Percentiles rank a stretch among this genome's conserved stretches.
These are phyloP conservation scores for Taeniopygia guttata DNA, from an alignment of 2,797 vertebrate species.

Conservation along the genomic window DNA sequence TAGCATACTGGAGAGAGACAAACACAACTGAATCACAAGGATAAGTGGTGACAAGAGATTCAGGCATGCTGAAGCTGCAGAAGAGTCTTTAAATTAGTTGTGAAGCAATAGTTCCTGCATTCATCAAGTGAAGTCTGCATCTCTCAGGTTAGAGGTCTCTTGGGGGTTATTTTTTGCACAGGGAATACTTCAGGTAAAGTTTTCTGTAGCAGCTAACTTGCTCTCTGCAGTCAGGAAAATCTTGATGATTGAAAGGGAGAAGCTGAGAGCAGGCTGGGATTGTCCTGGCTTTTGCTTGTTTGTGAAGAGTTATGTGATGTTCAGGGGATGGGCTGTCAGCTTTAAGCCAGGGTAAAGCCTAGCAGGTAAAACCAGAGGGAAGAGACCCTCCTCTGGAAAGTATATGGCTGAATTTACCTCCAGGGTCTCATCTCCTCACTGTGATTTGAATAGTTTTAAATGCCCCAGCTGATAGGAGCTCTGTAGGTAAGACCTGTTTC, in stretches of 20 bases:
- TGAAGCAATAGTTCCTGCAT: background rate
- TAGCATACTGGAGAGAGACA: background rate
- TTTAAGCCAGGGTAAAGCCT: background rate
- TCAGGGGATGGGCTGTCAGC: background rate
- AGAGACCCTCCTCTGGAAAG: background rate
- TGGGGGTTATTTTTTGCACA: background rate
- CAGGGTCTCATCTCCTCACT: background rate
- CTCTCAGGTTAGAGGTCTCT: background rate
- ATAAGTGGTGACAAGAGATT: background rate
- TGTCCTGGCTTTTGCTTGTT: background rate
- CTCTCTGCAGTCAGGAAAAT: background rate
- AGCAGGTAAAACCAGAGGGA: background rate
- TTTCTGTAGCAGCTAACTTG: background rate
- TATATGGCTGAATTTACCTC: background rate
- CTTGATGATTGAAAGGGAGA: background rate
- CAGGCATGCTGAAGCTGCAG: background rate
- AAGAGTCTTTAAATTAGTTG: background rate
- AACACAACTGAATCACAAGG: background rate
- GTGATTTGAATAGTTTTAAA: background rate
- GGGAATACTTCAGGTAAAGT: background rate
- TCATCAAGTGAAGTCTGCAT: background rate
- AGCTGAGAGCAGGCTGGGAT: background rate
- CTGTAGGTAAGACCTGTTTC: background rate
- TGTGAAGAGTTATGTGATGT: background rate
- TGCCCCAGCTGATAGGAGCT: background rate